These are phyloP conservation scores for Centropristis striata DNA, from an alignment of 2,113 vertebrate species.

Conservation along the genomic window DNA sequence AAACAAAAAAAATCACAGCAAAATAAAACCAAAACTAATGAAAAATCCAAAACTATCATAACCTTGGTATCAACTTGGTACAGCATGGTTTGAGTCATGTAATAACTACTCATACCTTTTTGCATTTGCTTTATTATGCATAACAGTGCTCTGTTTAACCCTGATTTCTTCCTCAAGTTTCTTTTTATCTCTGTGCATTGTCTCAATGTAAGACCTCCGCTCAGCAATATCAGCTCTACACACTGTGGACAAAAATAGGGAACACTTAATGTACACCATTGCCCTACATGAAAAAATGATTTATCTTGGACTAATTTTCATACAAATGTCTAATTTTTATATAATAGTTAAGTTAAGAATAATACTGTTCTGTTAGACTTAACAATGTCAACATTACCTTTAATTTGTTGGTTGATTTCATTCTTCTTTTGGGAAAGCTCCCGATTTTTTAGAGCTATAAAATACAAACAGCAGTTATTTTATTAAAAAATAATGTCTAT, in stretches of 20 bases:
- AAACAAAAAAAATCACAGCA: too few relatives aligned
- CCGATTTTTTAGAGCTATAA: conserved; percentile 76
- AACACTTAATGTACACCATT: background rate
- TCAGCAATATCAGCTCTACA: conserved; percentile 68
- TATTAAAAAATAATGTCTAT: background rate
- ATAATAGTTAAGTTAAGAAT: too few relatives aligned
- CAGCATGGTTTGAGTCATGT: background rate
- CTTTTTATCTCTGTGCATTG: conserved; percentile 40
- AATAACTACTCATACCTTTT: conserved; percentile 72
- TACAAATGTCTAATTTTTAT: background rate
- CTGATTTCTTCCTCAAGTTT: conserved; percentile 74
- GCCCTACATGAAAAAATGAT: background rate
- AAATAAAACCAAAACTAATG: too few relatives aligned
- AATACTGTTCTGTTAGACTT: background rate
- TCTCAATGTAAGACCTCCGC: conserved; percentile 62
- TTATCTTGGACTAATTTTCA: background rate
- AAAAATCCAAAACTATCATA: too few relatives aligned
- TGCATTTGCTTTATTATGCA: conserved; percentile 64
- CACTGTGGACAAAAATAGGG: conserved; percentile 52
- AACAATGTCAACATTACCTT: conserved; percentile 58
- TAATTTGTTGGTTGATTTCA: conserved; percentile 70
- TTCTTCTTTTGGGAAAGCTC: conserved; percentile 78
- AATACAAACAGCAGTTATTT: background rate
- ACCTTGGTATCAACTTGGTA: background rate
- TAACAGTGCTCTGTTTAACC: conserved; percentile 66